A percentile compares a stretch with the other conserved stretches of the same genome.
phyloP scores from a whole-genome alignment of 2,113 vertebrate genomes.

The Apeltes quadracus region DNA sequence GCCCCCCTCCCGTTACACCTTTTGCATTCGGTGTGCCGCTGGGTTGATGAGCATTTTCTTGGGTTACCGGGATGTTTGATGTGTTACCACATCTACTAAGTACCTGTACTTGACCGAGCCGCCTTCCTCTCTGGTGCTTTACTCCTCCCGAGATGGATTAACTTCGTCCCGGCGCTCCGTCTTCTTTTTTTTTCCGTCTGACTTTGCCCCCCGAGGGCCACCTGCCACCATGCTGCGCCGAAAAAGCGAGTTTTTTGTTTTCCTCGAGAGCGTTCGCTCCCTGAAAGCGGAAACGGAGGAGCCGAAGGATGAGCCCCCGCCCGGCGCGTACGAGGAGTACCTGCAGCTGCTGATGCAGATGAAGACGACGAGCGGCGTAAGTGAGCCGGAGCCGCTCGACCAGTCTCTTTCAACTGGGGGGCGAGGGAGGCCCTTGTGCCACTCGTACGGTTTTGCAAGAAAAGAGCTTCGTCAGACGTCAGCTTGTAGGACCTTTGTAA shows the following conservation, averaged over 20 bases:
- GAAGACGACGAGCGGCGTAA: conserved; percentile 75
- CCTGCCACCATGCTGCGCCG: conserved; percentile 66
- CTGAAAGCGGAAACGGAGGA: conserved; percentile 43
- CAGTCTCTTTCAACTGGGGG: not conserved
- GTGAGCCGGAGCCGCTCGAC: conserved; percentile 35
- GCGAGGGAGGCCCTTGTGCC: not conserved
- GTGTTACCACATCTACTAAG: not conserved
- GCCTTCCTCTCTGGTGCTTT: not conserved
- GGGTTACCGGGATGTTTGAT: not conserved
- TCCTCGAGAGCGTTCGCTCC: conserved; percentile 57
- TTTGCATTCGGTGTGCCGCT: not conserved
- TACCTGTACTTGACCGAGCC: not conserved
- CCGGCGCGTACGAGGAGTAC: conserved; percentile 67
- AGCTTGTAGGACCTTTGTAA: not conserved
- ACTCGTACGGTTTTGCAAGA: not conserved
- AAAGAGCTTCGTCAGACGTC: not conserved
- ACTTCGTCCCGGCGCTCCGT: not conserved
- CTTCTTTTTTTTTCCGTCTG: not conserved
- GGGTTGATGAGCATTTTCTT: not conserved
- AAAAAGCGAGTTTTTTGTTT: conserved; percentile 72
- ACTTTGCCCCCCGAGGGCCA: not conserved
- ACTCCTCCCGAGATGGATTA: conserved; percentile 45
- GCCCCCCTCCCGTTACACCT: not conserved
- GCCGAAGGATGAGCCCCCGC: conserved; percentile 20
- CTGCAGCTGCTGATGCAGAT: conserved; percentile 73